phyloP scores from a whole-genome alignment of 2,888 invertebrate species.

The Dynastes hyllus region DNA sequence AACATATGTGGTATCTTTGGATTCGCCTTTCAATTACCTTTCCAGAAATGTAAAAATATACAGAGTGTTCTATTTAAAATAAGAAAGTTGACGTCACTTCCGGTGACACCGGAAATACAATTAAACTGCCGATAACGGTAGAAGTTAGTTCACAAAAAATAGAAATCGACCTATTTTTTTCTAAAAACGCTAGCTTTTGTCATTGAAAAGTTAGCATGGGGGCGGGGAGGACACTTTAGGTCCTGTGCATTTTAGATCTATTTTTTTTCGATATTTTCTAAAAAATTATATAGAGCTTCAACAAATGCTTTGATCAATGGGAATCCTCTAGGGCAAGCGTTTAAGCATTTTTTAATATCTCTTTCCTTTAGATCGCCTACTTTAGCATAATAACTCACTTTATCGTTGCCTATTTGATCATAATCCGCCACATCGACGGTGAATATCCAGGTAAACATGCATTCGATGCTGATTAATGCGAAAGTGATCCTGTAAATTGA shows the following conservation, averaged over 20 bases:
- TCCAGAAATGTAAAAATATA: too few species aligned
- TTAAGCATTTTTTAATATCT: conserved; percentile 34
- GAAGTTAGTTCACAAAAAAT: too few species aligned
- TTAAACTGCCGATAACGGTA: too few species aligned
- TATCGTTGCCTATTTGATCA: conserved; percentile 19
- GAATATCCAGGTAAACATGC: conserved; percentile 33
- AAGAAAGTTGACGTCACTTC: too few species aligned
- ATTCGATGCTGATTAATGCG: conserved; percentile 26
- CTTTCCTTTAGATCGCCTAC: conserved; percentile 29
- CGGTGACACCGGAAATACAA: too few species aligned
- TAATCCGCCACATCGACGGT: conserved; percentile 23
- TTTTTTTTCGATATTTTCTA: conserved; percentile 20
- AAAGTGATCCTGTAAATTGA: conserved; percentile 37
- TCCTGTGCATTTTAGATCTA: background rate
- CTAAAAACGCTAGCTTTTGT: too few species aligned
- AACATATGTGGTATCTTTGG: too few species aligned
- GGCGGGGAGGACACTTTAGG: too few species aligned
- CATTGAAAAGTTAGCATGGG: too few species aligned
- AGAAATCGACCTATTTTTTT: too few species aligned
- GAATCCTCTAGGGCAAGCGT: conserved; percentile 39
- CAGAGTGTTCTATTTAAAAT: too few species aligned
- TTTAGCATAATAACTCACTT: conserved; percentile 25
- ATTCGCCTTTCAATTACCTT: too few species aligned
- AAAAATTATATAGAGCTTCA: background rate
- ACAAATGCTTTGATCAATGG: conserved; percentile 29